These are phyloP conservation scores for Hoplodrina blanda DNA, from an alignment of 2,888 invertebrate genomes.

Conservation along the genomic window DNA sequence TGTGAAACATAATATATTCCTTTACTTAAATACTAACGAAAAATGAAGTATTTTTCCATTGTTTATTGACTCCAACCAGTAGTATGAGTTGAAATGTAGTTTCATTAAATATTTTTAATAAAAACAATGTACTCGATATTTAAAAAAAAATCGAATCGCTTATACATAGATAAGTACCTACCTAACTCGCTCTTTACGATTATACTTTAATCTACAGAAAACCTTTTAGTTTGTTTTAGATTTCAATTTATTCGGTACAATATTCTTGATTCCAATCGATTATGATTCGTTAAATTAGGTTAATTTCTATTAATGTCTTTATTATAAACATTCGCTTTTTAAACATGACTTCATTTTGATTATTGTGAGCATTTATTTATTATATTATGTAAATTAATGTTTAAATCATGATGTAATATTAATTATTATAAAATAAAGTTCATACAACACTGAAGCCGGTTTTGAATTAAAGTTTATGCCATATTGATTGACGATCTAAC, in stretches of 20 bases:
- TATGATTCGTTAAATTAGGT: conserved; percentile 61
- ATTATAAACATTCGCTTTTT: conserved; percentile 75
- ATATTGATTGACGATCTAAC: background rate
- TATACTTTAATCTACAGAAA: conserved; percentile 22
- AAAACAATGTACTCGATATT: conserved; percentile 44
- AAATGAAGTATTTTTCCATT: conserved; percentile 19
- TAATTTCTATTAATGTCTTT: conserved; percentile 69
- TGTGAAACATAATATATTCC: background rate
- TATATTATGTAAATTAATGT: conserved; percentile 85
- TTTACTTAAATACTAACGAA: conserved; percentile 12
- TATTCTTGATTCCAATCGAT: conserved; percentile 48
- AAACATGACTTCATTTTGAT: conserved; percentile 79
- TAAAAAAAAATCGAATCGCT: conserved; percentile 31
- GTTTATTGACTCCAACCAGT: conserved; percentile 28
- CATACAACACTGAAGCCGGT: conserved; percentile 73
- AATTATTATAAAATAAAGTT: conserved; percentile 86
- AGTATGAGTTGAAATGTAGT: conserved; percentile 36
- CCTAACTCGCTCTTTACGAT: conserved; percentile 16
- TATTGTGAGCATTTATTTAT: conserved; percentile 88
- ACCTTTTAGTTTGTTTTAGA: conserved; percentile 20
- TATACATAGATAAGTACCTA: conserved; percentile 21
- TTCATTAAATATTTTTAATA: conserved; percentile 23
- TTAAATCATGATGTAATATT: conserved; percentile 87
- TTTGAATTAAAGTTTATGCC: conserved; percentile 11
- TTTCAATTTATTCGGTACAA: conserved; percentile 40